phyloP scores from a whole-genome alignment of 1,140 invertebrate species.

The Drosophila sturtevanti region DNA sequence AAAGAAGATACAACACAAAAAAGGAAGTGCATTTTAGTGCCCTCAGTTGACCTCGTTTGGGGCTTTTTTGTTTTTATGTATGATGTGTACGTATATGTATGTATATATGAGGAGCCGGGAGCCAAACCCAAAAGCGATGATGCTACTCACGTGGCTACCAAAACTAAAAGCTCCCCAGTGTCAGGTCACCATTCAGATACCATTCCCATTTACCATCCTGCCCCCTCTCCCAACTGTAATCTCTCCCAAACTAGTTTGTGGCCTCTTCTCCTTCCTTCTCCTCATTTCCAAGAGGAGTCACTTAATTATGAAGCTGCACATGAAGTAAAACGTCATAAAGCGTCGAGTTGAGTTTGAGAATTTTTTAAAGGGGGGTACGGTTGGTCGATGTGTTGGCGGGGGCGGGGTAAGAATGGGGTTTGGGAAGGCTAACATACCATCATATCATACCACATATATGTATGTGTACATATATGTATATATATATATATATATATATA shows the following conservation, averaged over 20 bases:
- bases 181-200: constrained; percentile 7
- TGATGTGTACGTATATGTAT: no score
- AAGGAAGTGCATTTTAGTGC: constrained; percentile 73
- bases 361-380: constrained; percentile 17
- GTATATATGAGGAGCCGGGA: constrained; percentile 17
- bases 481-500: no score
- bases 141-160: constrained; percentile 75
- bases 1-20: constrained; percentile 24
- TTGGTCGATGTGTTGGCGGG: no score
- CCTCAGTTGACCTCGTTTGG: constrained; percentile 76
- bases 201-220: no score
- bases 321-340: constrained; percentile 80
- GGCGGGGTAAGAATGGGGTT: constrained; percentile 1
- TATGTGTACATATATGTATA: neutral
- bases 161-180: constrained; percentile 78
- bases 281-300: constrained; percentile 64
- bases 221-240: neutral
- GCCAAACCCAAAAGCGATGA: constrained; percentile 45
- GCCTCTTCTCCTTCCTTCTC: neutral
- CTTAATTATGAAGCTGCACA: constrained; percentile 80
- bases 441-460: constrained; percentile 2
- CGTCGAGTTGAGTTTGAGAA: constrained; percentile 63
- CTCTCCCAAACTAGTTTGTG: constrained; percentile 32
- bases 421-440: constrained; percentile 16
- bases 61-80: constrained; percentile 70